These are phyloP conservation scores for Eugnorisma glareosa DNA, from an alignment of 2,888 invertebrate genomes.

Conservation along the genomic window DNA sequence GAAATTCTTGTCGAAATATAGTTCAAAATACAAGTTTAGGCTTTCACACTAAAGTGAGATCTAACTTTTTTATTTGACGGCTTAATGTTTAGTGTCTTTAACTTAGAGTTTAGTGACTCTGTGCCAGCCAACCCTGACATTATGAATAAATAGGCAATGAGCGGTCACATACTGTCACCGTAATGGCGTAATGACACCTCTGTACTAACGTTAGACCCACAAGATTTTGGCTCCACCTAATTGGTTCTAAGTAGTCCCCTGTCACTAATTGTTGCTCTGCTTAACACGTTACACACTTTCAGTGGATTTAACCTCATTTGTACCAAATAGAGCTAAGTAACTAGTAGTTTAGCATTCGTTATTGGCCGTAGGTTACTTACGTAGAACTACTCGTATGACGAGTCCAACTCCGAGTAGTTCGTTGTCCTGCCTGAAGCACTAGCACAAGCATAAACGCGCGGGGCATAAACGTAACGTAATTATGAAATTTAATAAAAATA, in stretches of 20 bases:
- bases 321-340: slow-evolving; percentile 1
- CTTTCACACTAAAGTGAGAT: not conserved
- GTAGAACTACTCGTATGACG: not conserved
- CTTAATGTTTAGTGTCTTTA: slow-evolving; percentile 1
- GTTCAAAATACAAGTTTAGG: not conserved
- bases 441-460: too few relatives aligned
- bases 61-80: not conserved
- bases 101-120: not conserved
- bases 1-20: not conserved
- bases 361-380: not conserved
- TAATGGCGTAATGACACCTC: not conserved
- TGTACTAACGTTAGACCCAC: slow-evolving; percentile 4
- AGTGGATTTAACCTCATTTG: slow-evolving; percentile 25
- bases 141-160: not conserved
- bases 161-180: slow-evolving; percentile 7
- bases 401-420: not conserved
- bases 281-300: slow-evolving; percentile 13
- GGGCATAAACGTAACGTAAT: too few relatives aligned
- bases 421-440: not conserved
- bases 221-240: slow-evolving; percentile 24
- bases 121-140: not conserved
- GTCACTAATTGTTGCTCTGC: slow-evolving; percentile 8
- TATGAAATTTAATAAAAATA: not conserved
- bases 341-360: not conserved
- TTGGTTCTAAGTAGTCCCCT: slow-evolving; percentile 32